These are phyloP conservation scores for Aphis craccivora DNA, from an alignment of 1,140 invertebrate species.

Conservation along the genomic window DNA sequence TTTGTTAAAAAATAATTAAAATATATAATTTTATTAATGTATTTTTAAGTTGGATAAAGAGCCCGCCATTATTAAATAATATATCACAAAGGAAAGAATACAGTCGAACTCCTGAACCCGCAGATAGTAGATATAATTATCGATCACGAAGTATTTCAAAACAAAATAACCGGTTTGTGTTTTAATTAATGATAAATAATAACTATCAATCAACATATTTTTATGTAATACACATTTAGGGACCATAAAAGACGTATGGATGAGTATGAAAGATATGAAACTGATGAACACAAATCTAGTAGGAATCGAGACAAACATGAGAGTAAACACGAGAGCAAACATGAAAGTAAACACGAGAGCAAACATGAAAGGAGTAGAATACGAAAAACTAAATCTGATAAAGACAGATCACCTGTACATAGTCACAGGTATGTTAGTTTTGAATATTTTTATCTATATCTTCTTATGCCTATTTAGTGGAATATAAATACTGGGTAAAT, in stretches of 20 bases:
- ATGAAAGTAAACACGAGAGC: neutral
- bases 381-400: constrained; percentile 31
- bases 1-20: neutral
- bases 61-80: constrained; percentile 46
- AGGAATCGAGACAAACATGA: neutral
- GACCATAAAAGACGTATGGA: constrained; percentile 38
- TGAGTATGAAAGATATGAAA: constrained; percentile 36
- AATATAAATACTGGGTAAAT: neutral
- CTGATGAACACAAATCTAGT: neutral
- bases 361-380: constrained; percentile 21
- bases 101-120: constrained; percentile 5
- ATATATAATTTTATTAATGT: neutral
- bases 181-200: constrained; percentile 9
- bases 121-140: constrained; percentile 28
- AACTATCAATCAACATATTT: neutral
- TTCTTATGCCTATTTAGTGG: no score
- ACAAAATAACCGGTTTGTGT: constrained; percentile 38
- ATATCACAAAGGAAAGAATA: constrained; percentile 39
- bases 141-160: constrained; percentile 10
- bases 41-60: constrained; percentile 48
- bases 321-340: neutral
- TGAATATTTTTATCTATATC: no score
- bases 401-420: constrained; percentile 36
- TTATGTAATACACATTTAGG: neutral
- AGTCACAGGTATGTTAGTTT: constrained; percentile 42